phyloP scores from a whole-genome alignment of 2,888 invertebrate genomes.

The Hyalella azteca region DNA sequence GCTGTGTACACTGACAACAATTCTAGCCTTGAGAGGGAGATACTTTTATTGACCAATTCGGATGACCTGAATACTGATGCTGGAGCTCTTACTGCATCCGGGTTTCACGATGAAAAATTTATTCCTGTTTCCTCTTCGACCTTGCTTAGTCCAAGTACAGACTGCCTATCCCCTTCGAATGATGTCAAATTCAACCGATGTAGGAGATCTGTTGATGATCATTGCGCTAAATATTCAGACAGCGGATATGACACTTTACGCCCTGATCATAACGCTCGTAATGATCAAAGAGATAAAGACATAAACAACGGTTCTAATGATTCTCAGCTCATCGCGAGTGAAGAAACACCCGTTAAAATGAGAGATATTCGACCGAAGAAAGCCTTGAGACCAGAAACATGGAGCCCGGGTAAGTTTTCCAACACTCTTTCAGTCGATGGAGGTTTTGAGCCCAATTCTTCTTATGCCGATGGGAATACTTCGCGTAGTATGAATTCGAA shows the following conservation, averaged over 20 bases:
- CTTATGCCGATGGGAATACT: slow-evolving; percentile 44
- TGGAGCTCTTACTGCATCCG: too few species aligned
- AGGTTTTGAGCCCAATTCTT: not conserved
- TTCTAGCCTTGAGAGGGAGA: slow-evolving; percentile 16
- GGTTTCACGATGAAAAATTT: too few species aligned
- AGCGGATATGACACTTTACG: slow-evolving; percentile 63
- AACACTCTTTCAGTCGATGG: not conserved
- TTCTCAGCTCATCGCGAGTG: not conserved
- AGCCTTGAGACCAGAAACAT: slow-evolving; percentile 53
- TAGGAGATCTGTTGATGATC: slow-evolving; percentile 57
- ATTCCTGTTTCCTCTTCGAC: too few species aligned
- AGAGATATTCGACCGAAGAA: slow-evolving; percentile 38
- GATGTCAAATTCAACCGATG: slow-evolving; percentile 61
- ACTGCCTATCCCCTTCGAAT: slow-evolving; percentile 60
- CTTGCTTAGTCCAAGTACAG: too few species aligned
- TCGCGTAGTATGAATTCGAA: slow-evolving; percentile 43
- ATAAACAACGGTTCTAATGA: not conserved
- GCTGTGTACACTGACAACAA: slow-evolving; percentile 4
- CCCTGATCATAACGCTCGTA: slow-evolving; percentile 46
- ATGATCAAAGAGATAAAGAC: slow-evolving; percentile 37
- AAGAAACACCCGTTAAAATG: slow-evolving; percentile 37
- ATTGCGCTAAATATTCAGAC: slow-evolving; percentile 62
- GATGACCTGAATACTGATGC: too few species aligned
- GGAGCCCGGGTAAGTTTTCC: slow-evolving; percentile 59
- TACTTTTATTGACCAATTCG: not conserved